Conservation (phyloP, 2,113 vertebrate genomes). For the Equus przewalskii region DNA sequence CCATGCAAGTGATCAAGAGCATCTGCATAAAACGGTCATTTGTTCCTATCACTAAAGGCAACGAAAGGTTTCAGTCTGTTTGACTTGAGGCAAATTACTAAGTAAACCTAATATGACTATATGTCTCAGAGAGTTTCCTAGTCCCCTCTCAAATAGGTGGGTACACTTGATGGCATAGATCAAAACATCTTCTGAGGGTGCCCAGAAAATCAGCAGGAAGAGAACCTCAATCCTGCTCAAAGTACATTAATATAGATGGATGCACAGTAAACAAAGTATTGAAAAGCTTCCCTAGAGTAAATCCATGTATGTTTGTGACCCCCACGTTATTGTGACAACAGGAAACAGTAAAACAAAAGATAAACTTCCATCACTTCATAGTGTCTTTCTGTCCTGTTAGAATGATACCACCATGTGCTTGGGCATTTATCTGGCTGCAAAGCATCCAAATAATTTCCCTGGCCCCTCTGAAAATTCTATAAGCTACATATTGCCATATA, state of each 20-base stretch:
- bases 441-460: background rate
- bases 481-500: background rate
- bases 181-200: background rate
- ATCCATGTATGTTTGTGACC: background rate
- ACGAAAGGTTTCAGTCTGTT: background rate
- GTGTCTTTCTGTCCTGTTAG: background rate
- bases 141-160: background rate
- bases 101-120: background rate
- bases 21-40: conserved; percentile 58
- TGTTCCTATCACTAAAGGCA: conserved; percentile 13
- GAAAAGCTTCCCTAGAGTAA: background rate
- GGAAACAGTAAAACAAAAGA: background rate
- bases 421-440: background rate
- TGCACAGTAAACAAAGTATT: background rate
- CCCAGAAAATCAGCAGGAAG: background rate
- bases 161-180: background rate
- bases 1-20: conserved; percentile 44
- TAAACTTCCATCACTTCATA: background rate
- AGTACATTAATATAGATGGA: background rate
- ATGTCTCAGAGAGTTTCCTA: background rate
- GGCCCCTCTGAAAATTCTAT: background rate
- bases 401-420: background rate
- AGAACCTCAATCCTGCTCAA: background rate
- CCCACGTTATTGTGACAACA: background rate
- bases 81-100: conserved; percentile 51